Conservation (phyloP, 64 coral and sea anemone genomes). For the Porites australiensis region DNA sequence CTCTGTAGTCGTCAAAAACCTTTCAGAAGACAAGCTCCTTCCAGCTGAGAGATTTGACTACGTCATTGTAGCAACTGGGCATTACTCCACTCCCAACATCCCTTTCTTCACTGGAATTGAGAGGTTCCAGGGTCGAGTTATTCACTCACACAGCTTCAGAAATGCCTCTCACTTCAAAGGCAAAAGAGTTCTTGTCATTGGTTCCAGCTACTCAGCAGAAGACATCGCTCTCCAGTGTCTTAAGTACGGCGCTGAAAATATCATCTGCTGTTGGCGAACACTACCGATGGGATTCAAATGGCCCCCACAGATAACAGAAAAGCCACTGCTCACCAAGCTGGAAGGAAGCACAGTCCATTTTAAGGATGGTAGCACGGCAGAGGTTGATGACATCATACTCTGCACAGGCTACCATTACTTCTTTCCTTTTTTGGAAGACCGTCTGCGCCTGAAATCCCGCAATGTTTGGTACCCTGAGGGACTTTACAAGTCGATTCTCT, state of each 20-base stretch:
- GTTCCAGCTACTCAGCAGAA: conserved; percentile 67
- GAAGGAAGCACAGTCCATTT: conserved; percentile 68
- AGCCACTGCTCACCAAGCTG: conserved; percentile 47
- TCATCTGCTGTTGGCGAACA: conserved; percentile 29
- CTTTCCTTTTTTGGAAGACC: conserved; percentile 55
- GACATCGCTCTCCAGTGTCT: conserved; percentile 60
- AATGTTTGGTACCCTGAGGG: conserved; percentile 21
- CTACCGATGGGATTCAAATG: conserved; percentile 71
- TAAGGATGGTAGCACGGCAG: conserved; percentile 42
- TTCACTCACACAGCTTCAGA: conserved; percentile 57
- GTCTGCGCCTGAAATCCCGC: neutral
- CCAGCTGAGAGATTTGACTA: conserved; percentile 60
- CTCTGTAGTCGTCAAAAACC: conserved; percentile 54
- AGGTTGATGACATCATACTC: conserved; percentile 70
- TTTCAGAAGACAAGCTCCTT: conserved; percentile 45
- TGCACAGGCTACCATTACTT: conserved; percentile 66
- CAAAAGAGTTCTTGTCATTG: conserved; percentile 43
- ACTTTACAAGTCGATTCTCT: conserved; percentile 48
- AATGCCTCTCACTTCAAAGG: conserved; percentile 39
- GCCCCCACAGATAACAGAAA: conserved; percentile 55
- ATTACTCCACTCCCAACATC: conserved; percentile 55
- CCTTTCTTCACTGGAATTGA: conserved; percentile 61
- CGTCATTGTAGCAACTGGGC: conserved; percentile 61
- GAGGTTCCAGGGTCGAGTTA: conserved; percentile 58
- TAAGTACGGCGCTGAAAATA: conserved; percentile 65